Percentiles rank a stretch among this genome's conserved stretches.
phyloP scores from a whole-genome alignment of 2,113 vertebrate species.

The Aptenodytes patagonicus region DNA sequence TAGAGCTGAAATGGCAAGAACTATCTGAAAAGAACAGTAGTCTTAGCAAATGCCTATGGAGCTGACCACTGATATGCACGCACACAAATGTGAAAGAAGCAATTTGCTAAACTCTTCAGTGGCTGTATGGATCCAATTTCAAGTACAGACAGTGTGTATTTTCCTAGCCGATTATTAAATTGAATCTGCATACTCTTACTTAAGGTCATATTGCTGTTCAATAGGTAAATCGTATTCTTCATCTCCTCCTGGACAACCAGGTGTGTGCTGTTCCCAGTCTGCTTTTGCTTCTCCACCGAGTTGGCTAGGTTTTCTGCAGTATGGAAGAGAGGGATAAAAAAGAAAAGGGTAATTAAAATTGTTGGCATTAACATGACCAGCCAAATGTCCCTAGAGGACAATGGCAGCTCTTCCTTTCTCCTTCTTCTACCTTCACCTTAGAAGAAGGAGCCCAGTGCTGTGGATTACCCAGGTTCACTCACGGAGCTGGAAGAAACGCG shows the following conservation, averaged over 20 bases:
- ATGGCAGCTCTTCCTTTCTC: background rate
- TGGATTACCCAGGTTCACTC: background rate
- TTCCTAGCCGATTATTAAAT: conserved; percentile 33
- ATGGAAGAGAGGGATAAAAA: background rate
- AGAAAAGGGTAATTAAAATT: background rate
- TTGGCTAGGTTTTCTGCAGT: background rate
- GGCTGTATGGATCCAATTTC: conserved; percentile 51
- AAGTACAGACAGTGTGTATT: conserved; percentile 36
- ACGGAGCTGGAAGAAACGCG: background rate
- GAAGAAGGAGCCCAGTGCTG: background rate
- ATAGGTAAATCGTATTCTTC: background rate
- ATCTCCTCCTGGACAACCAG: background rate
- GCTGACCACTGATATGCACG: background rate
- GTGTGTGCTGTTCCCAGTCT: background rate
- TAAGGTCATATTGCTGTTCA: background rate
- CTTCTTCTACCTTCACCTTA: background rate
- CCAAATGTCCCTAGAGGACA: background rate
- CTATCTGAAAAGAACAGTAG: conserved; percentile 53
- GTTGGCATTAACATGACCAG: background rate
- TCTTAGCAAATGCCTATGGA: conserved; percentile 6
- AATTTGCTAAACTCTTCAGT: conserved; percentile 47
- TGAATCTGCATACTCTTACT: conserved; percentile 13
- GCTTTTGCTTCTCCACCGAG: background rate
- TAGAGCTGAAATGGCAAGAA: conserved; percentile 16
- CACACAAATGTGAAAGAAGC: conserved; percentile 13